Evolutionary conservation across 2,888 invertebrate species (phyloP).

Genomic region (Seladonia tumulorum): DNA sequence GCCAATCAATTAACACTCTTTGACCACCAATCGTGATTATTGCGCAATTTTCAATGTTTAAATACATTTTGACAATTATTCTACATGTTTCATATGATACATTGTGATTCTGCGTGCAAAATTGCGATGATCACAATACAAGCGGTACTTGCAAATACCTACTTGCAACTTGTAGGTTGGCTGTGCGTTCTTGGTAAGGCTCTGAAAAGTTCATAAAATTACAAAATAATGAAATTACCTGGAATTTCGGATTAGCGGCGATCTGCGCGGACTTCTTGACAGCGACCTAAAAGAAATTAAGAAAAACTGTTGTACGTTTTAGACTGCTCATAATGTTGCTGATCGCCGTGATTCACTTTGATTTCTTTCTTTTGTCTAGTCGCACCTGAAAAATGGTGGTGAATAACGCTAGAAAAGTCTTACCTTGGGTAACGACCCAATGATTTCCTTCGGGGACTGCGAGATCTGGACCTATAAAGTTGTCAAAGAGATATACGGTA

Average conservation of each 20-base stretch:
- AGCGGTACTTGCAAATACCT: conserved; percentile 73
- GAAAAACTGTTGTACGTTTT: conserved; percentile 75
- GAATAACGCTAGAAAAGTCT: conserved; percentile 64
- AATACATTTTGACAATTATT: conserved; percentile 40
- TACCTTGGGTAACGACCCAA: conserved; percentile 78
- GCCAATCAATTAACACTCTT: conserved; percentile 48
- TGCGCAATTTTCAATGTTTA: conserved; percentile 50
- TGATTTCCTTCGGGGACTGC: conserved; percentile 77
- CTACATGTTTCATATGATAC: conserved; percentile 58
- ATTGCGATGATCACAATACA: conserved; percentile 72
- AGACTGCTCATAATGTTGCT: conserved; percentile 69
- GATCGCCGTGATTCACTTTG: conserved; percentile 58
- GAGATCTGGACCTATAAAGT: conserved; percentile 80
- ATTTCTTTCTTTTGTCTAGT: conserved; percentile 67
- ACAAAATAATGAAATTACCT: conserved; percentile 74
- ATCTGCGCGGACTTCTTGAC: conserved; percentile 79
- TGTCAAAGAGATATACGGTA: conserved; percentile 74
- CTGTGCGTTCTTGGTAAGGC: conserved; percentile 56
- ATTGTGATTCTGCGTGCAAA: conserved; percentile 70
- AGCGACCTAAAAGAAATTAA: conserved; percentile 80
- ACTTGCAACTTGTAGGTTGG: conserved; percentile 64
- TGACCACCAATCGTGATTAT: conserved; percentile 56
- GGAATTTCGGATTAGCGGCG: conserved; percentile 74
- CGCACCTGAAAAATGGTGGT: conserved; percentile 75
- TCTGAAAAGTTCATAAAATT: conserved; percentile 75